phyloP scores from a whole-genome alignment of 2,113 vertebrate genomes.

The Chaetodon trifascialis region DNA sequence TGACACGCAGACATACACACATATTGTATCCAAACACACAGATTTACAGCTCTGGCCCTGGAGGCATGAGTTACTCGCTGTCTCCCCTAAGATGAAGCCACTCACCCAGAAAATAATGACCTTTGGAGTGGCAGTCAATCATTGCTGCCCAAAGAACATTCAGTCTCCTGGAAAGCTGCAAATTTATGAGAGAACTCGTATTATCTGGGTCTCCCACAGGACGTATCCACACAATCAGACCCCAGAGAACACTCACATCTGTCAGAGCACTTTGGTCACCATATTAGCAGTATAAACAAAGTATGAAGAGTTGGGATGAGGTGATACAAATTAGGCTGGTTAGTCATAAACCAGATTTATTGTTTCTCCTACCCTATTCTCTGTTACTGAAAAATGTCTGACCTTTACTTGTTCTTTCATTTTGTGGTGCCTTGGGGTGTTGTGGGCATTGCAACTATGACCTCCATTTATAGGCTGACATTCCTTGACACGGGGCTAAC shows the following conservation, averaged over 20 bases:
- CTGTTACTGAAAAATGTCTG: not conserved
- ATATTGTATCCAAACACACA: slow-evolving; percentile 13
- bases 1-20: slow-evolving; percentile 19
- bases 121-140: slow-evolving; percentile 64
- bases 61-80: slow-evolving; percentile 69
- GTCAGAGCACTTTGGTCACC: slow-evolving; percentile 12
- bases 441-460: not conserved
- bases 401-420: not conserved
- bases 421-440: not conserved
- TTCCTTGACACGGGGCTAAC: not conserved
- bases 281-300: slow-evolving; percentile 6
- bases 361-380: not conserved
- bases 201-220: slow-evolving; percentile 58
- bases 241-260: slow-evolving; percentile 13
- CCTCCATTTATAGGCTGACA: not conserved
- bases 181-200: slow-evolving; percentile 57
- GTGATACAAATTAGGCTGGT: slow-evolving; percentile 7
- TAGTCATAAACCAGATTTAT: not conserved
- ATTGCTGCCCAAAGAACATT: slow-evolving; percentile 46
- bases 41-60: slow-evolving; percentile 68
- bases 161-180: slow-evolving; percentile 21
- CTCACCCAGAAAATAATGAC: slow-evolving; percentile 72
- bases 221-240: slow-evolving; percentile 21
- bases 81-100: slow-evolving; percentile 56
- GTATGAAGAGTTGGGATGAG: slow-evolving; percentile 10